These are phyloP conservation scores for Tetramorium alpestre DNA, from an alignment of 1,140 invertebrate genomes.

Conservation along the genomic window DNA sequence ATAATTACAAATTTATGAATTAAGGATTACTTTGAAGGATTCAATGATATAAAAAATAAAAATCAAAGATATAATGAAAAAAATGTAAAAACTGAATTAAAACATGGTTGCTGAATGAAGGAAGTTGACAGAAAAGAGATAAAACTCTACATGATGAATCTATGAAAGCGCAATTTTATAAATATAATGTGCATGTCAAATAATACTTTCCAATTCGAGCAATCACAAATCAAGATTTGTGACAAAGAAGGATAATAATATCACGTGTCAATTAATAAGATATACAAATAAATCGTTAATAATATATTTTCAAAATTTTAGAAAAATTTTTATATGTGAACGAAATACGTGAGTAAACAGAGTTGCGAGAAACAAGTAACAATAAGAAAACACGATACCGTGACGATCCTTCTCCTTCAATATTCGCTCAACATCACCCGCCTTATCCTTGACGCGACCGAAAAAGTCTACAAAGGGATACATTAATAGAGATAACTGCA, in stretches of 20 bases:
- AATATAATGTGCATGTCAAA: constrained; percentile 1
- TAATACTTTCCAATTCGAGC: neutral
- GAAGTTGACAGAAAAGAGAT: neutral
- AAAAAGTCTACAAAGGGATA: constrained; percentile 92
- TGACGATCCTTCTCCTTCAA: constrained; percentile 97
- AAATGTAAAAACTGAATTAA: neutral
- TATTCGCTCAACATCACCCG: constrained; percentile 95
- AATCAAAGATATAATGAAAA: too few relatives aligned
- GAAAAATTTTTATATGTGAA: neutral
- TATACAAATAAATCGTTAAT: neutral
- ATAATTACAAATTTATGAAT: neutral
- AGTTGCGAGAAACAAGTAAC: constrained; percentile 58
- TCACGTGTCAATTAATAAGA: neutral
- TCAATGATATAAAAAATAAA: neutral
- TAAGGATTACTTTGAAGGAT: neutral
- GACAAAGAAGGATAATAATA: neutral
- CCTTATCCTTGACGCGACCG: constrained; percentile 96
- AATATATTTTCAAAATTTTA: constrained; percentile 11
- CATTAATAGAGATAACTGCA: constrained; percentile 62
- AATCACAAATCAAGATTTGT: neutral
- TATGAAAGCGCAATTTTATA: neutral
- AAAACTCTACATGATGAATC: neutral
- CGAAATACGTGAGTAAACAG: neutral
- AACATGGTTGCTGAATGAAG: neutral
- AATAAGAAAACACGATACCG: constrained; percentile 87